Base-by-base conservation (phyloP, 2,113 vertebrate genomes). In the Neomonachus schauinslandi region DNA sequence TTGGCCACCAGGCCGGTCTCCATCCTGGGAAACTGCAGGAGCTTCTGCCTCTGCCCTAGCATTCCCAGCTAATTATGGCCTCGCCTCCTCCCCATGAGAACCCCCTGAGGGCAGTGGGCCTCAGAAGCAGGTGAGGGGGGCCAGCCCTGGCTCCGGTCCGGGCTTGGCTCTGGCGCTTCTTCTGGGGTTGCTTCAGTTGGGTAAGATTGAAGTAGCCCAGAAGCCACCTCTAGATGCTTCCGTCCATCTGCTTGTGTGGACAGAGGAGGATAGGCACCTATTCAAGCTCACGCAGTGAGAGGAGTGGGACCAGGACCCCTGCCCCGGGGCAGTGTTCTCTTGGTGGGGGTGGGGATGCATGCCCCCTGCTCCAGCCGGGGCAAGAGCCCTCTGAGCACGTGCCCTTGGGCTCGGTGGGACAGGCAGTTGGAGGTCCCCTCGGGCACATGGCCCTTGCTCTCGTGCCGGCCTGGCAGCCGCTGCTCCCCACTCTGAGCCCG, bases 31-130 rank as follows among this genome's bases (percentile, higher is more conserved):
- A 98, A 96, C 42, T 5, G n/a, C 0, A 22, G 82, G 7, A 80
- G 86, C 82, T 57, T 72, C 72, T 91, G 79, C 72, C 49, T 69
- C 49, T 79, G 65, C 71, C 8, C 61, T 83, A 5, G 65, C 72
- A 36, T 97, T 98, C 94, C 95, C 87, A 81, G 92, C 85, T 98
- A 98, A 98, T 98, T 97, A 97, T 0, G 83, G 95, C 71, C n/a
- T 97, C 80, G 83, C 82, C 67, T 89, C 39, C 84, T 74, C 15
- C 33, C 83, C 84, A 36, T 98, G 97, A 94, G 97, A 98, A 97
- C 84, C 71, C 92, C 98, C 94, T 76, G 80, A 89, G 95, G 97
- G 94, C 92, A 69, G 84, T n/a, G 3, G 53, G 76, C 80, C 69
- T 96, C 69, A 49, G 63, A 92, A 71, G 53, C 94, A 42, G 59